Base-by-base conservation (phyloP, 1,140 invertebrate species). In the Bombus consobrinus region DNA sequence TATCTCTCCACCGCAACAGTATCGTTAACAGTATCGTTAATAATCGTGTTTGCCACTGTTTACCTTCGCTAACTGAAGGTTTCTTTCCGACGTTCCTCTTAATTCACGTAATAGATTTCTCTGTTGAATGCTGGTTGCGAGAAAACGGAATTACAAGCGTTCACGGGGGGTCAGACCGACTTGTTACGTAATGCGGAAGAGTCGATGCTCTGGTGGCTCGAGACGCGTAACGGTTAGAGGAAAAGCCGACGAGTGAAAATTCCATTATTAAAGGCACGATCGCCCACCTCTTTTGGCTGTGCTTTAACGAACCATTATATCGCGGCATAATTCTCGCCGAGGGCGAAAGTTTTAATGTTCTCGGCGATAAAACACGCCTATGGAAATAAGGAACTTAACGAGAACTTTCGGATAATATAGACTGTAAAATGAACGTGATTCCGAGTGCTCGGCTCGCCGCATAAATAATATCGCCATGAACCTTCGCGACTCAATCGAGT, bases 391-490 rank as follows among this genome's bases (percentile, higher is more conserved):
- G 47, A 83, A 69, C 64, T 83, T 77, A 83, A 83, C 64, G 81
- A 43, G 62, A 69, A 83, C 43, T 83, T 83, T 28, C 43, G 72
- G 62, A 83, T 83, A 77, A 83, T 83, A 83, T 83, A 83, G 81
- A 83, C 81, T 83, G 73, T 83, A 77, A 83, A 83, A 83, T 77
- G 73, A 83, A 77, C 80, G 80, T 64, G 81, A 83, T 83, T 83
- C 43, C 13, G 34, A 41, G 34, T 32, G 81, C 71, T 13, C 8
- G 62, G 4, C 34, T 25, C 34, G 34, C 22, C 4, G 22, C 72
- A 43, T 68, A 77, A 83, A 68, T 77, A 76, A 68, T 39, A 39
- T 57, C 81, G 41, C 47, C 12, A 32, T 25, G 37, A 41, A n/a
- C n/a, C 28, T 12, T 13, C 10, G 22, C 22, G 3, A 37, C 22